Evolutionary conservation across 2,888 invertebrate species (phyloP), one percentile per base, ranked within the genome.

Genomic region (Halictus quadricinctus): DNA sequence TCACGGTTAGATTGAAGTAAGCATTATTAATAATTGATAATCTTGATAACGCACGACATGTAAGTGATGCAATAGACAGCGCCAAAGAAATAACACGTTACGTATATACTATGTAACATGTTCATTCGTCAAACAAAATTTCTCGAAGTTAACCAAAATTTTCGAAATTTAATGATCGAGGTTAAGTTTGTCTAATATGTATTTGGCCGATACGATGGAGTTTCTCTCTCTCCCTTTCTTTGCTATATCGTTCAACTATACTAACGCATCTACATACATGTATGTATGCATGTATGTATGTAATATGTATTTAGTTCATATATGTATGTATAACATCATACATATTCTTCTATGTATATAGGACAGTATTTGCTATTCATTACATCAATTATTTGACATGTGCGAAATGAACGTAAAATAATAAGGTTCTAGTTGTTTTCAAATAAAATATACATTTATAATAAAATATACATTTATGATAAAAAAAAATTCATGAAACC

Each of bases 141-240:
- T 7, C 25, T 18, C 21, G 29, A 15, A n/a, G n/a, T 43, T 6
- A 29, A 69, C 15, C 7, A n/a, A 64, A 3, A 15, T 60, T 69
- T 54, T 21, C n/a, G 72, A 60, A 21, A 43, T 77, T 43, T 66
- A 25, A 4, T 4, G n/a, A 25, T 58, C 1, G 18, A 64, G 60
- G 78, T 75, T 83, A 75, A 48, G 46, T 60, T 72, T 60, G n/a
- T 36, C 43, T 64, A 66, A 64, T 29, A 15, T 36, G 58, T n/a
- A 58, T 12, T 58, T 36, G 0, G 66, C 13, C 29, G 18, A 76
- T 25, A 25, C 36, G 13, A 41, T 18, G 8, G 2, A 29, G 2
- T 13, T 2, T 58, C n/a, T 10, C 54, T 54, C 54, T 10, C 50
- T 8, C 50, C 8, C 50, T 8, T 10, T 54, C 54, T 54, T 2